phyloP scores from a whole-genome alignment of 2,888 invertebrate genomes.

The Barypeithes pellucidus region DNA sequence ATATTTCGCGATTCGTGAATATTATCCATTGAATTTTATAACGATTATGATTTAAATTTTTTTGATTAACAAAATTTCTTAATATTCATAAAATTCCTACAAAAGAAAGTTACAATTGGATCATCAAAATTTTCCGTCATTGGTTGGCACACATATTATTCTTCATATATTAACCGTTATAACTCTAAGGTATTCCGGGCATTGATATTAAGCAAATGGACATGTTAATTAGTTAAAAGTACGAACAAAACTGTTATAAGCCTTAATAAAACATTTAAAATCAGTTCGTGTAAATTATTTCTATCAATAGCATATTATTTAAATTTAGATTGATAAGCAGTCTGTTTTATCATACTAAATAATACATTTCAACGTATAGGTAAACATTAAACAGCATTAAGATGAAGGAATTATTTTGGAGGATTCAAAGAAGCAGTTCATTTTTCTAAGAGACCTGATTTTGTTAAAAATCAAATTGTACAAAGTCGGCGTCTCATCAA shows the following conservation, averaged over 20 bases:
- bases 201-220: constrained; percentile 9
- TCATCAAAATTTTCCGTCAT: not conserved
- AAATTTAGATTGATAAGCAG: not conserved
- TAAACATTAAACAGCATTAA: too few relatives aligned
- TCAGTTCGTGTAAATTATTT: constrained; percentile 11
- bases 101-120: constrained; percentile 7
- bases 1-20: too few relatives aligned
- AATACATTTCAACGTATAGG: too few relatives aligned
- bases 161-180: constrained; percentile 5
- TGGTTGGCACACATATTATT: constrained; percentile 11
- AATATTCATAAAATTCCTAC: not conserved
- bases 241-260: constrained; percentile 9
- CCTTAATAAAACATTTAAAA: constrained; percentile 3
- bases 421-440: too few relatives aligned
- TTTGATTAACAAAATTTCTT: not conserved
- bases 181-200: not conserved
- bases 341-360: too few relatives aligned
- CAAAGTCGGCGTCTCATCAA: too few relatives aligned
- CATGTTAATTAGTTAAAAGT: not conserved
- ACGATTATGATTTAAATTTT: too few relatives aligned
- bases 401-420: too few relatives aligned
- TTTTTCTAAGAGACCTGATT: too few relatives aligned
- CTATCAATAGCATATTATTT: not conserved
- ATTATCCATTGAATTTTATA: too few relatives aligned
- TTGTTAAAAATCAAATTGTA: too few relatives aligned